A percentile compares a stretch with the other conserved stretches of the same genome.
Conservation (phyloP, 1,140 invertebrate genomes). For the Gryon sp. region DNA sequence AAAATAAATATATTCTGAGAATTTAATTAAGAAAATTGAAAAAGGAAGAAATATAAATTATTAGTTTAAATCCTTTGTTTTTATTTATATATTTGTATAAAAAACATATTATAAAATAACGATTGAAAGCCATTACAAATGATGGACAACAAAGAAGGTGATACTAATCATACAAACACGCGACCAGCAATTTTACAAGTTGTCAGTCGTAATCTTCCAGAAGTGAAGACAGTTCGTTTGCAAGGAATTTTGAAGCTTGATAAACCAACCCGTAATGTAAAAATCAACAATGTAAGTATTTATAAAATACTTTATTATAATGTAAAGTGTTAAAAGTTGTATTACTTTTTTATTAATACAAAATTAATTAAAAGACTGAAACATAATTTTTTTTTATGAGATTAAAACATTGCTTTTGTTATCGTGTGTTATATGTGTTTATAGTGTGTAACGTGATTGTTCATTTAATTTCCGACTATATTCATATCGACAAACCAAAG, state of each 20-base stretch:
- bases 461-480: neutral
- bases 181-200: constrained; percentile 25
- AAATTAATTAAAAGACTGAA: too few relatives aligned
- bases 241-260: constrained; percentile 39
- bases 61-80: too few relatives aligned
- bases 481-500: constrained; percentile 21
- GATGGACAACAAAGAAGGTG: neutral
- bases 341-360: neutral
- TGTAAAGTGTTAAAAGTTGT: neutral
- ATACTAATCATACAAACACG: neutral
- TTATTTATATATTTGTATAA: too few relatives aligned
- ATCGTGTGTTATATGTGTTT: too few relatives aligned
- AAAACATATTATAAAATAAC: too few relatives aligned
- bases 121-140: too few relatives aligned
- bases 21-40: neutral
- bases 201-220: constrained; percentile 32
- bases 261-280: neutral
- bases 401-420: neutral
- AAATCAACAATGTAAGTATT: constrained; percentile 21
- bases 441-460: too few relatives aligned
- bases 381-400: too few relatives aligned
- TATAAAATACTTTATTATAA: neutral
- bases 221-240: constrained; percentile 27
- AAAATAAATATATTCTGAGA: neutral
- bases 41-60: neutral